These are phyloP conservation scores for Esox lucius DNA, from an alignment of 2,797 vertebrate genomes.

Conservation along the genomic window DNA sequence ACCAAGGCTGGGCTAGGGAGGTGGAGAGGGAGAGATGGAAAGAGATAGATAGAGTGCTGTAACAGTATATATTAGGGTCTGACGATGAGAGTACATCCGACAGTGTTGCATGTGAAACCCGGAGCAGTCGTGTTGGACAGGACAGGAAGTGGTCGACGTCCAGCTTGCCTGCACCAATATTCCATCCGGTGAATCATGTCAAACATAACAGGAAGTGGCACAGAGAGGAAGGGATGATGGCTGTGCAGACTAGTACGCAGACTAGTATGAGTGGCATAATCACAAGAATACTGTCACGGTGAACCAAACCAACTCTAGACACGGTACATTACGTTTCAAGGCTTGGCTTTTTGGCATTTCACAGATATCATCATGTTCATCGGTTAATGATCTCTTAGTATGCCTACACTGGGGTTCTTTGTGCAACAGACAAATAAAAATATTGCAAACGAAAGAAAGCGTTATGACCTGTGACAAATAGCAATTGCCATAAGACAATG, in stretches of 20 bases:
- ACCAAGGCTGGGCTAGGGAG: slow-evolving; percentile 42
- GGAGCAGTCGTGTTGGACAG: slow-evolving; percentile 26
- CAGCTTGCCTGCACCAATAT: background rate
- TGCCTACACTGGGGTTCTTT: slow-evolving; percentile 46
- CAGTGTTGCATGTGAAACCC: too few species aligned
- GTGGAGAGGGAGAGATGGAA: slow-evolving; percentile 50
- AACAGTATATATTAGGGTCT: slow-evolving; percentile 54
- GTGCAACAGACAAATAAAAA: slow-evolving; percentile 61
- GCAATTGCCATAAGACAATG: slow-evolving; percentile 44
- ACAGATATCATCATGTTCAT: slow-evolving; percentile 32
- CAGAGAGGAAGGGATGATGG: background rate
- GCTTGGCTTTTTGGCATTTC: slow-evolving; percentile 59
- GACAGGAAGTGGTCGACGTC: background rate
- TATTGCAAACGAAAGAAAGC: slow-evolving; percentile 24
- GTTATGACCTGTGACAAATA: slow-evolving; percentile 18
- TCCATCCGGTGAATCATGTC: background rate
- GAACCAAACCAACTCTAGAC: slow-evolving; percentile 51
- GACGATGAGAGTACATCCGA: slow-evolving; percentile 12
- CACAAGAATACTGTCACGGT: slow-evolving; percentile 68
- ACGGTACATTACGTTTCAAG: slow-evolving; percentile 45
- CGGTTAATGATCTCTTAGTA: slow-evolving; percentile 33
- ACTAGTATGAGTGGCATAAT: slow-evolving; percentile 48
- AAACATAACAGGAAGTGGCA: background rate
- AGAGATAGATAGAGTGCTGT: slow-evolving; percentile 58
- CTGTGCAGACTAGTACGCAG: background rate